Evolutionary conservation across 2,888 invertebrate species (phyloP).

Genomic region (Leucophenga maculata): DNA sequence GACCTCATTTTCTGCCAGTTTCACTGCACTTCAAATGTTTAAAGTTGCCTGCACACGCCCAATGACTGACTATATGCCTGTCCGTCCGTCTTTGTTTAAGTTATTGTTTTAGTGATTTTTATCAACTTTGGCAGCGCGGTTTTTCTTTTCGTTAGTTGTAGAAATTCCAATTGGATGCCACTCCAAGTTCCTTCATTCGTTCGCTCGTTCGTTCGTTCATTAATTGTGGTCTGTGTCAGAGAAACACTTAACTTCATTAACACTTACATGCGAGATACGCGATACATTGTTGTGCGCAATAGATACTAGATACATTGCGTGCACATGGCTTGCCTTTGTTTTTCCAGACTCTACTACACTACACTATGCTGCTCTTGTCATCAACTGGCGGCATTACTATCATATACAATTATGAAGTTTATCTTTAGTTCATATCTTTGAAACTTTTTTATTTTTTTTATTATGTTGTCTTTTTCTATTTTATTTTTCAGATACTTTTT

Average conservation of each 20-base stretch:
- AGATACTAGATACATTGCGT: background rate
- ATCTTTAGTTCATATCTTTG: slow-evolving; percentile 48
- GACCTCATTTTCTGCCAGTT: too few species aligned
- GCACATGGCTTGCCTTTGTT: background rate
- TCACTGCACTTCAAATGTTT: too few species aligned
- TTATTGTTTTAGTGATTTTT: slow-evolving; percentile 48
- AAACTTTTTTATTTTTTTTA: slow-evolving; percentile 26
- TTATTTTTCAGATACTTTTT: background rate
- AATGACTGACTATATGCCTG: too few species aligned
- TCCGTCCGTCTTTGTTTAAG: background rate
- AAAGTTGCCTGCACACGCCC: too few species aligned
- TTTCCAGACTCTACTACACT: background rate
- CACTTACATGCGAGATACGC: slow-evolving; percentile 62
- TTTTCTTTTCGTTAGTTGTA: slow-evolving; percentile 11
- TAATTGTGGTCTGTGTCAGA: slow-evolving; percentile 47
- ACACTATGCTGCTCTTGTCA: background rate
- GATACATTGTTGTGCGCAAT: slow-evolving; percentile 24
- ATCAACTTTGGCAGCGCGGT: slow-evolving; percentile 44
- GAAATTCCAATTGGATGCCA: background rate
- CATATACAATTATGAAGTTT: slow-evolving; percentile 61
- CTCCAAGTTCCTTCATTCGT: background rate
- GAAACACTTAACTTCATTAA: slow-evolving; percentile 64
- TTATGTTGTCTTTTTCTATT: background rate
- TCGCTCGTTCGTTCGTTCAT: slow-evolving; percentile 24
- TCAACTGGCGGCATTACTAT: background rate